A percentile compares a stretch with the other conserved stretches of the same genome.
phyloP scores from a whole-genome alignment of 2,888 invertebrate genomes.

The Rhagium mordax region DNA sequence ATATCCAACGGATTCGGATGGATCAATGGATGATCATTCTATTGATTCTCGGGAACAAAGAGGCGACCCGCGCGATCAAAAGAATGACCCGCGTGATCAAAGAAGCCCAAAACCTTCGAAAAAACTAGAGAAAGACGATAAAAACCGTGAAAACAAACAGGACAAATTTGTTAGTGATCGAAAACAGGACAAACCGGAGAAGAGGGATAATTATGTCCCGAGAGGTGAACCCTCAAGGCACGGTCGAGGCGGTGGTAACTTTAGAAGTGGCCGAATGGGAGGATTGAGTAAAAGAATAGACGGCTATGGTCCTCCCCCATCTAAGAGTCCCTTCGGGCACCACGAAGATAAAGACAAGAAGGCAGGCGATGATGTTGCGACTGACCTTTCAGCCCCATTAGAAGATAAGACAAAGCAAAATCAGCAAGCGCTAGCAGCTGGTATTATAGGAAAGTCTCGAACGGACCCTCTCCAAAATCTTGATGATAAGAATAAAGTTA shows the following conservation, averaged over 20 bases:
- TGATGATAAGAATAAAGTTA: conserved; percentile 55
- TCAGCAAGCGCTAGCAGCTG: conserved; percentile 79
- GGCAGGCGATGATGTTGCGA: conserved; percentile 52
- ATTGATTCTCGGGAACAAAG: conserved; percentile 72
- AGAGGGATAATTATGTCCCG: conserved; percentile 80
- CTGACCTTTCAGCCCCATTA: conserved; percentile 46
- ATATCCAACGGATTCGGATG: conserved; percentile 81
- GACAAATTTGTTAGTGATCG: conserved; percentile 55
- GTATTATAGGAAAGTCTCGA: conserved; percentile 69
- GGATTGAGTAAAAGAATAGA: conserved; percentile 78
- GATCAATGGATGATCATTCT: conserved; percentile 78
- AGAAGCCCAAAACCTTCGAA: conserved; percentile 46
- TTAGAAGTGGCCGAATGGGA: conserved; percentile 62
- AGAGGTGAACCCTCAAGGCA: conserved; percentile 91
- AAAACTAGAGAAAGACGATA: conserved; percentile 55
- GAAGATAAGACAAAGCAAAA: conserved; percentile 80
- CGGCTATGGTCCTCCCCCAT: conserved; percentile 86
- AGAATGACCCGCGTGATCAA: conserved; percentile 43
- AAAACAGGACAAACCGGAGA: conserved; percentile 63
- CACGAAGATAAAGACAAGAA: conserved; percentile 67
- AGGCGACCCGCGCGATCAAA: conserved; percentile 72
- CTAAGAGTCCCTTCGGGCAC: conserved; percentile 81
- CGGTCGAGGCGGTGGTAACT: conserved; percentile 78
- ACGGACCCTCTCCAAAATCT: conserved; percentile 48
- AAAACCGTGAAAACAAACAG: conserved; percentile 55